Percentiles rank a stretch among this genome's conserved stretches.
Evolutionary conservation across 1,140 invertebrate species (phyloP).

Genomic region (Alviniconcha marisindica): DNA sequence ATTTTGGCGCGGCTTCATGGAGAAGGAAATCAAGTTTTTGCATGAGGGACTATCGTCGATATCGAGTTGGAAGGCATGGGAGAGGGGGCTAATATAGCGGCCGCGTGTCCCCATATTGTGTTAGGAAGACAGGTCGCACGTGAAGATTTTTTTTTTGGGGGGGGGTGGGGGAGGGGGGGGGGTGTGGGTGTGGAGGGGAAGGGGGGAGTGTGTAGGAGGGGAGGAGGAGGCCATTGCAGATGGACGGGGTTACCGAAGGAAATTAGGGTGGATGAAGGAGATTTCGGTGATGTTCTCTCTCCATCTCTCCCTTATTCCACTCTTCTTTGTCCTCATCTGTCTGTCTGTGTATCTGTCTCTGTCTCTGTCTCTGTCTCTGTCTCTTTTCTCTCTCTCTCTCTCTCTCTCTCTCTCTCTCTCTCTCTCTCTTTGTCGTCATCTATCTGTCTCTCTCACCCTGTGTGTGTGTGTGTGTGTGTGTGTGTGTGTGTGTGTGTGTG

Average conservation of each 20-base stretch:
- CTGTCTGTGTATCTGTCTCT: too few relatives aligned
- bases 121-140: background rate
- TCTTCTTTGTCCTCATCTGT: too few relatives aligned
- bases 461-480: background rate
- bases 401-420: background rate
- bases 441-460: background rate
- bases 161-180: background rate
- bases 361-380: too few relatives aligned
- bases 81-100: background rate
- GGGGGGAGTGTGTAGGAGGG: background rate
- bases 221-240: background rate
- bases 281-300: background rate
- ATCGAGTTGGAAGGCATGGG: background rate
- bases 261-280: background rate
- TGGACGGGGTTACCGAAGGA: too few relatives aligned
- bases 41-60: background rate
- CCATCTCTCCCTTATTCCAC: too few relatives aligned
- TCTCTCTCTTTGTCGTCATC: background rate
- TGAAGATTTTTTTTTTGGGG: background rate
- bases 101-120: background rate
- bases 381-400: constrained; percentile 10
- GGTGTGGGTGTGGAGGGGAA: background rate
- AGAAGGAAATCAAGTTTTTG: background rate
- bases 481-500: too few relatives aligned
- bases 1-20: background rate